Evolutionary conservation across 1,140 invertebrate genomes (phyloP).

Genomic region (Capitella teleta): DNA sequence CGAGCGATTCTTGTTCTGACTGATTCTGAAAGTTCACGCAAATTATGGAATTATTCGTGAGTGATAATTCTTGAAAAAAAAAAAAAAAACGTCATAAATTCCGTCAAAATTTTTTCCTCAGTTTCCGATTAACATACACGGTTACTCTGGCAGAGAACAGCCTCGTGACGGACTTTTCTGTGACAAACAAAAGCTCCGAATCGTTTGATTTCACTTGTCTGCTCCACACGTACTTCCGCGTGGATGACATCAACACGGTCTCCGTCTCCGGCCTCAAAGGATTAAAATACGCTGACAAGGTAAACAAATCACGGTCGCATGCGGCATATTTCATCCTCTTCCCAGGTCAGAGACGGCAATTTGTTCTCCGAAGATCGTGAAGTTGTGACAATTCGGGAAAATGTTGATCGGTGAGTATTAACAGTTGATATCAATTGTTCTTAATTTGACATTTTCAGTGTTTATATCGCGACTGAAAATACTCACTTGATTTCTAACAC

Average conservation of each 20-base stretch:
- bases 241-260: slow-evolving; percentile 78
- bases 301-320: slow-evolving; percentile 33
- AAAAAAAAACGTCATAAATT: too few relatives aligned
- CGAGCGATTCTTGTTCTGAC: too few relatives aligned
- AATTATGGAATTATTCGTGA: too few relatives aligned
- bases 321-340: not conserved
- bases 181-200: slow-evolving; percentile 27
- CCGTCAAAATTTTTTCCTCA: too few relatives aligned
- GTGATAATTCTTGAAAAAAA: too few relatives aligned
- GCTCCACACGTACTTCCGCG: slow-evolving; percentile 89
- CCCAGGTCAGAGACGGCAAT: not conserved
- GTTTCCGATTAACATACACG: slow-evolving; percentile 53
- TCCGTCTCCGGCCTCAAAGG: slow-evolving; percentile 82
- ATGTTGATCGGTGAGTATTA: slow-evolving; percentile 57
- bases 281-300: slow-evolving; percentile 87
- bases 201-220: slow-evolving; percentile 54
- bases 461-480: slow-evolving; percentile 83
- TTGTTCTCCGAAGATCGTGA: slow-evolving; percentile 66
- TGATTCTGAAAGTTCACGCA: too few relatives aligned
- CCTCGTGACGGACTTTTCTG: slow-evolving; percentile 18
- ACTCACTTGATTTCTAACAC: slow-evolving; percentile 79
- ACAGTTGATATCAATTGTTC: not conserved
- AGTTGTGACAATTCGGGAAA: slow-evolving; percentile 74
- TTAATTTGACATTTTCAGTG: slow-evolving; percentile 41
- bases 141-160: slow-evolving; percentile 74